Percentiles rank a stretch among this genome's conserved stretches.
phyloP scores from a whole-genome alignment of 2,888 invertebrate genomes.

The Epiperipatus broadwayi region DNA sequence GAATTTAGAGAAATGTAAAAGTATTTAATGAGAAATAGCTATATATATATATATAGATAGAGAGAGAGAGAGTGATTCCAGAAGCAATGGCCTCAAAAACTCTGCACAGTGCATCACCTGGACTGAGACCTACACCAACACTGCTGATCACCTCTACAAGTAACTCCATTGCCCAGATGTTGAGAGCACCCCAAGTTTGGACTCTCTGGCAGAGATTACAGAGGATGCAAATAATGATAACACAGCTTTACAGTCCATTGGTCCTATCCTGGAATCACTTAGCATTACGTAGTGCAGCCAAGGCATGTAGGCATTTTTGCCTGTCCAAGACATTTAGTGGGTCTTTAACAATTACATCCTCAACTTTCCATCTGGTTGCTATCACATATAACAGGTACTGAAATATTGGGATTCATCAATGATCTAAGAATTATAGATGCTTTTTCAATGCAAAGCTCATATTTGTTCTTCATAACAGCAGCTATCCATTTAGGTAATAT shows the following conservation, averaged over 20 bases:
- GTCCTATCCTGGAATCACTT: conserved; percentile 99
- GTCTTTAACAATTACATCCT: conserved; percentile 37
- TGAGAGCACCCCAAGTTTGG: conserved; percentile 80
- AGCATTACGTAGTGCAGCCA: conserved; percentile 98
- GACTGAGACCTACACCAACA: conserved; percentile 53
- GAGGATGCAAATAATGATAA: conserved; percentile 83
- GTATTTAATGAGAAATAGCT: too few relatives aligned
- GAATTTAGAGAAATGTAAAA: too few relatives aligned
- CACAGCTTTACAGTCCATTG: conserved; percentile 81
- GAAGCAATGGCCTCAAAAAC: conserved; percentile 87
- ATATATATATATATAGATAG: too few relatives aligned
- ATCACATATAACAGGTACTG: conserved; percentile 76
- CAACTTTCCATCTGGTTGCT: conserved; percentile 16
- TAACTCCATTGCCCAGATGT: conserved; percentile 77
- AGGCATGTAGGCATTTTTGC: conserved; percentile 98
- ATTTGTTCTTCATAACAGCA: conserved; percentile 57
- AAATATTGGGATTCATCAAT: conserved; percentile 41
- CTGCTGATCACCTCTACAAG: conserved; percentile 86
- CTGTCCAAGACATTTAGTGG: conserved; percentile 85
- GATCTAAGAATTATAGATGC: conserved; percentile 66
- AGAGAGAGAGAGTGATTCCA: too few relatives aligned
- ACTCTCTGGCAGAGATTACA: conserved; percentile 84
- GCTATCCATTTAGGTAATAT: conserved; percentile 59
- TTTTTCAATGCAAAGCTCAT: conserved; percentile 61
- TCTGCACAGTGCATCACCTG: conserved; percentile 80